Conservation (phyloP, 2,113 vertebrate species). For the Anthoscopus minutus region DNA sequence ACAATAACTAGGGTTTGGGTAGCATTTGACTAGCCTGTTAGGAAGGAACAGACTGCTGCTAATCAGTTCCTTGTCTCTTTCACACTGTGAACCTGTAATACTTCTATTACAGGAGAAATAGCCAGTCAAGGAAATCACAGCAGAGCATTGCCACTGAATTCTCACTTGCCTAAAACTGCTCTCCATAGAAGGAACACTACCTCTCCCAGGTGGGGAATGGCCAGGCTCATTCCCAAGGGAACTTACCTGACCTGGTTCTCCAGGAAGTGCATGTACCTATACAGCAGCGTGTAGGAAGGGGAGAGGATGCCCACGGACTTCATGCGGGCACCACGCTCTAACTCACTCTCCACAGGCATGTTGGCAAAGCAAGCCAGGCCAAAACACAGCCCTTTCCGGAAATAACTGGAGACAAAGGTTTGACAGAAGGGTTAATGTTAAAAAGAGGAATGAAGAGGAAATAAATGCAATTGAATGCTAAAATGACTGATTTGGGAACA, state of each 20-base stretch:
- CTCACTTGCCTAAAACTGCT: not conserved
- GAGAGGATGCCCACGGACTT: conserved; percentile 97
- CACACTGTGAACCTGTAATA: not conserved
- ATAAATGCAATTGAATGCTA: not conserved
- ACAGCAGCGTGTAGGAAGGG: conserved; percentile 93
- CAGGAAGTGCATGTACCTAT: conserved; percentile 98
- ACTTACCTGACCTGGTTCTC: conserved; percentile 97
- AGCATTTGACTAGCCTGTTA: not conserved
- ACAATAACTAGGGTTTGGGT: not conserved
- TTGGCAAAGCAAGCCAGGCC: conserved; percentile 97
- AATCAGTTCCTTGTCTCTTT: not conserved
- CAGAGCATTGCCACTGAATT: not conserved
- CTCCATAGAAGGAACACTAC: not conserved
- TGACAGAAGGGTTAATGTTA: not conserved
- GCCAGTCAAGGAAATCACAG: not conserved
- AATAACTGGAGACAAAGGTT: conserved; percentile 78
- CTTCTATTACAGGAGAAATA: not conserved
- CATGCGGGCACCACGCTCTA: conserved; percentile 94
- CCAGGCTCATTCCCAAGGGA: not conserved
- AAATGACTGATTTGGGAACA: not conserved
- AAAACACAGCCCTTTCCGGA: conserved; percentile 92
- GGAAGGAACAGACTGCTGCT: not conserved
- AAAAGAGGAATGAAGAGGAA: not conserved
- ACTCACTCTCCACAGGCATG: conserved; percentile 95
- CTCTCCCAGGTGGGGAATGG: not conserved